Base-by-base conservation (phyloP, 23 tunicate genomes). In the Botrylloides violaceus region DNA sequence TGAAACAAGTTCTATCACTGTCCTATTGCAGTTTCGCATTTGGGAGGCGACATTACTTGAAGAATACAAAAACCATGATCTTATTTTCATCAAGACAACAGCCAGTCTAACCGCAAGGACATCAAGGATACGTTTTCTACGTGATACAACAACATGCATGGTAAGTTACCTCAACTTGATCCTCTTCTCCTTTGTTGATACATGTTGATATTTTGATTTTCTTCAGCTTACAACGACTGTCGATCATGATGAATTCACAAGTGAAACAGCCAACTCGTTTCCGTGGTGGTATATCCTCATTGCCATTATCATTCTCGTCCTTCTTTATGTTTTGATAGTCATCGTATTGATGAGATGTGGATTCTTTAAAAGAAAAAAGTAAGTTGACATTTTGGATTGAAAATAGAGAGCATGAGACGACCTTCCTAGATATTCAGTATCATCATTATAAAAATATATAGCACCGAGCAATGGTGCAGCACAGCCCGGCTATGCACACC, bases 271-370 rank as follows among this genome's bases (percentile, higher is more conserved):
- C 2, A 7, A 78, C 12, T 64, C 36, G 4, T 84, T 84, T 35
- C 91, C 91, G 56, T 84, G 91, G 91, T 84, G 91, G 91, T 84
- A 70, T 30, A 84, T 84, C 33, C 57, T 84, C 3, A 84, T 84
- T 4, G 83, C 36, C 19, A 23, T 84, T 34, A 32, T 84, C 6
- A 34, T 78, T 28, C 76, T 70, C 3, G 58, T 84, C n/a, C 43
- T 84, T 27, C 26, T 84, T 20, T 84, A 84, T 78, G 38, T 71
- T 39, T 5, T 79, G 26, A 62, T 84, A 29, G 70, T 84, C 35
- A 60, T 73, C 24, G 32, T 61, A 2, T 48, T 84, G 31, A 48
- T 71, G 23, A 43, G 47, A 61, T 77, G 78, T 34, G 91, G 91
- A 18, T 48, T 71, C 22, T 24, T 71, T 0, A 71, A 48, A 28